These are phyloP conservation scores for Drymodes brunneopygia DNA, from an alignment of 2,113 vertebrate species.

Conservation along the genomic window DNA sequence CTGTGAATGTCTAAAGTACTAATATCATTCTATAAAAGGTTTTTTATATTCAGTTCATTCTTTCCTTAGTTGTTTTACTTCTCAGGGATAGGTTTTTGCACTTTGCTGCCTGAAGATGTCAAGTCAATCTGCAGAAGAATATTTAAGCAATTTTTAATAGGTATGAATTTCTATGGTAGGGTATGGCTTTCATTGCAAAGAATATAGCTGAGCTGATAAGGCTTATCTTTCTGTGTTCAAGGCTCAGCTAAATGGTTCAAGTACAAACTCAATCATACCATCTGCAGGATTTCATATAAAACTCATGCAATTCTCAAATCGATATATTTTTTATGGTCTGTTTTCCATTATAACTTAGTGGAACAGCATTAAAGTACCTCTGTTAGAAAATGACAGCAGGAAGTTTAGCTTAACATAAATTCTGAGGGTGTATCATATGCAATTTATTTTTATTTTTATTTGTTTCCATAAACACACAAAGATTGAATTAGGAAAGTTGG, in stretches of 20 bases:
- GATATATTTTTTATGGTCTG: background rate
- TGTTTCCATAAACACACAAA: background rate
- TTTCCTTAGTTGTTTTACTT: background rate
- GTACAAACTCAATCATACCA: background rate
- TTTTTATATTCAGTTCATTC: background rate
- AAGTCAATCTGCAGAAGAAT: background rate
- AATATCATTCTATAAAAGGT: background rate
- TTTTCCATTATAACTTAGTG: background rate
- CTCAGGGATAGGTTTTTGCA: background rate
- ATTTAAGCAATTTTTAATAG: background rate
- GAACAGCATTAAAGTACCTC: background rate
- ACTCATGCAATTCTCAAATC: background rate
- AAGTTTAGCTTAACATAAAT: background rate
- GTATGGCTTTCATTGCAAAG: background rate
- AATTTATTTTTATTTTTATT: conserved; percentile 28
- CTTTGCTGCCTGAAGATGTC: background rate
- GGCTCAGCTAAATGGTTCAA: background rate
- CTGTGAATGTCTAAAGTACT: background rate
- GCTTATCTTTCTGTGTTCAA: background rate
- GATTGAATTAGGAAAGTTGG: conserved; percentile 10
- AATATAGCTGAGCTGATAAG: background rate
- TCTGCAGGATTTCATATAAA: background rate
- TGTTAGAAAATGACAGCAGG: background rate
- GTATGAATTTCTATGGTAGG: background rate
- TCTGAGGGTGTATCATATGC: background rate